These are phyloP conservation scores for Paedocypris micromegethes DNA, from an alignment of 2,797 vertebrate species.

Conservation along the genomic window DNA sequence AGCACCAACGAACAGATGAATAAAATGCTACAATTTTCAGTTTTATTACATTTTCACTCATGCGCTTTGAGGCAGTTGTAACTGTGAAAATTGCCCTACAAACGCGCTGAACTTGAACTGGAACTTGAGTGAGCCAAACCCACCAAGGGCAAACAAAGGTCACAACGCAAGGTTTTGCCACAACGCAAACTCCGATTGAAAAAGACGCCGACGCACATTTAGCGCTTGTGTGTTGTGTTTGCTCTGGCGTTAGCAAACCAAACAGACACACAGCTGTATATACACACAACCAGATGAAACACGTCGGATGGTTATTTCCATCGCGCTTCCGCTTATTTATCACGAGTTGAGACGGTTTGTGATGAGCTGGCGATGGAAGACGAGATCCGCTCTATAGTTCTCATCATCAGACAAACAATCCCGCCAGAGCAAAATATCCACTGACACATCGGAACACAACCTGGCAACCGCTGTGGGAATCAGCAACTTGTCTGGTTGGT, in stretches of 20 bases:
- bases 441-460: conserved; percentile 34
- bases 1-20: no score
- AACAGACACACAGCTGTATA: conserved; percentile 40
- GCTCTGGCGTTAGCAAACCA: conserved; percentile 10
- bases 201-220: background rate
- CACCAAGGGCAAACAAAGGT: no score
- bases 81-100: no score
- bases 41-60: no score
- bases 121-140: no score
- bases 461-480: conserved; percentile 1
- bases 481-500: no score
- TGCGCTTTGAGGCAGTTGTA: no score
- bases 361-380: conserved; percentile 17
- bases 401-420: conserved; percentile 35
- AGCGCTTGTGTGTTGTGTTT: background rate
- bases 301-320: conserved; percentile 1
- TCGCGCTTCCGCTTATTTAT: conserved; percentile 17
- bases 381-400: conserved; percentile 31
- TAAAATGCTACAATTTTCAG: no score
- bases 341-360: background rate
- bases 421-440: conserved; percentile 26
- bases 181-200: no score
- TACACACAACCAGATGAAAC: conserved; percentile 31
- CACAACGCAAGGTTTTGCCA: no score
- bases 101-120: no score